A percentile compares a stretch with the other conserved stretches of the same genome.
Conservation (phyloP, 2,797 vertebrate genomes). For the Onychomys torridus region DNA sequence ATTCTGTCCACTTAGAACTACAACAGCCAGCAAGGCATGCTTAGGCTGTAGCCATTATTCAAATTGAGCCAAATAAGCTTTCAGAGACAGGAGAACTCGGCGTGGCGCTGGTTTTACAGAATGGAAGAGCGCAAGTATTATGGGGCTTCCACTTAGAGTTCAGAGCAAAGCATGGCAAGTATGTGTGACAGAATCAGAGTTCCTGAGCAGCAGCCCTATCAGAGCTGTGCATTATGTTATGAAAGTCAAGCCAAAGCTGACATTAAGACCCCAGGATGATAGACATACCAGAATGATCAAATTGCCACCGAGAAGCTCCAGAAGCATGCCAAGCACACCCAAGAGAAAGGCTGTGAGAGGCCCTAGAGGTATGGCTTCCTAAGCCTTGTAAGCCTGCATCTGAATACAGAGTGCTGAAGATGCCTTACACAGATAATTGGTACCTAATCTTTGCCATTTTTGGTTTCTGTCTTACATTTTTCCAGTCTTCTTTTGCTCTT, state of each 20-base stretch:
- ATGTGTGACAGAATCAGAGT: neutral
- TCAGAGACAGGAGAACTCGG: too few species aligned
- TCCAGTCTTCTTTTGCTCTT: neutral
- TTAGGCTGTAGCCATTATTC: neutral
- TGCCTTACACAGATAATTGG: neutral
- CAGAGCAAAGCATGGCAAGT: neutral
- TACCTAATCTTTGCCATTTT: neutral
- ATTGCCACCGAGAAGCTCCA: neutral
- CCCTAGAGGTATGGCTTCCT: too few species aligned
- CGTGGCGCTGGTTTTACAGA: neutral
- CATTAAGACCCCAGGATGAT: neutral
- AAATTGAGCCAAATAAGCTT: neutral
- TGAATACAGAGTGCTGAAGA: neutral
- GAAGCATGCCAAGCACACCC: neutral
- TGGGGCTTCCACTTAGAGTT: neutral
- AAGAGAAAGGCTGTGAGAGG: neutral
- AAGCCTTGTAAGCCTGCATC: neutral
- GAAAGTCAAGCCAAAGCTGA: neutral
- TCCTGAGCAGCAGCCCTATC: neutral
- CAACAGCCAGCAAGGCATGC: neutral
- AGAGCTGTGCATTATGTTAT: neutral
- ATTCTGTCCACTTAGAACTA: neutral
- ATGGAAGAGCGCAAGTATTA: neutral
- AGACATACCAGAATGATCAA: neutral
- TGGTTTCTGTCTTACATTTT: neutral